A percentile compares a stretch with the other conserved stretches of the same genome.
These are phyloP conservation scores for Sylvietta virens DNA, from an alignment of 2,113 vertebrate species.

Conservation along the genomic window DNA sequence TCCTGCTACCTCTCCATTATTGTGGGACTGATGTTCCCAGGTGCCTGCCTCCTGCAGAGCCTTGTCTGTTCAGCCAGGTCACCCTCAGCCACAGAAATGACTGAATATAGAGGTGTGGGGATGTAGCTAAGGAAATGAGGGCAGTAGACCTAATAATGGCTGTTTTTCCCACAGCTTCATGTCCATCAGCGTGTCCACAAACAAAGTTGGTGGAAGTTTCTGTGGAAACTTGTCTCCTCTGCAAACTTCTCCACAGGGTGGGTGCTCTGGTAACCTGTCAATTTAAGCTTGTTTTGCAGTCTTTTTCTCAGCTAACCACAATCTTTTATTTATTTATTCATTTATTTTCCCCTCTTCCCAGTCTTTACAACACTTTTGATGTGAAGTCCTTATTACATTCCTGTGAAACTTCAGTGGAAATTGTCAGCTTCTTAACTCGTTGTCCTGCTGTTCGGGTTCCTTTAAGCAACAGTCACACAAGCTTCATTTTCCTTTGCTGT, in stretches of 20 bases:
- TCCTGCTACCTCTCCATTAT: fast-evolving
- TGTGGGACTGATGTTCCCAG: neutral
- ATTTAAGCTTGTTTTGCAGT: neutral
- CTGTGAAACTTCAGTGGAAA: neutral
- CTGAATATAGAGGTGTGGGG: neutral
- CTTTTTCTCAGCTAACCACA: neutral
- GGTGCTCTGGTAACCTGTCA: neutral
- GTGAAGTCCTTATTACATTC: neutral
- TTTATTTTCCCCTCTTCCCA: neutral
- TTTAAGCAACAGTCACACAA: fast-evolving
- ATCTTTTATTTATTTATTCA: neutral
- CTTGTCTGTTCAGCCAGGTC: neutral
- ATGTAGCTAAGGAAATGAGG: neutral
- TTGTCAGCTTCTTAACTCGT: neutral
- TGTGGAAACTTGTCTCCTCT: neutral
- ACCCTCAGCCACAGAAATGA: neutral
- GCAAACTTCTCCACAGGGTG: neutral
- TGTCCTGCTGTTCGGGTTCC: neutral
- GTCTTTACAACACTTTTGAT: fast-evolving
- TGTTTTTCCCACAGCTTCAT: neutral
- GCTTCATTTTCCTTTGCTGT: neutral
- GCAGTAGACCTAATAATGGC: neutral
- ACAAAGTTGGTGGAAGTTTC: neutral
- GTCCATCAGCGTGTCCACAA: neutral
- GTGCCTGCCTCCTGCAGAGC: fast-evolving